A percentile compares a stretch with the other conserved stretches of the same genome.
Conservation (phyloP, 2,797 vertebrate genomes). For the Cirrhinus mrigala region DNA sequence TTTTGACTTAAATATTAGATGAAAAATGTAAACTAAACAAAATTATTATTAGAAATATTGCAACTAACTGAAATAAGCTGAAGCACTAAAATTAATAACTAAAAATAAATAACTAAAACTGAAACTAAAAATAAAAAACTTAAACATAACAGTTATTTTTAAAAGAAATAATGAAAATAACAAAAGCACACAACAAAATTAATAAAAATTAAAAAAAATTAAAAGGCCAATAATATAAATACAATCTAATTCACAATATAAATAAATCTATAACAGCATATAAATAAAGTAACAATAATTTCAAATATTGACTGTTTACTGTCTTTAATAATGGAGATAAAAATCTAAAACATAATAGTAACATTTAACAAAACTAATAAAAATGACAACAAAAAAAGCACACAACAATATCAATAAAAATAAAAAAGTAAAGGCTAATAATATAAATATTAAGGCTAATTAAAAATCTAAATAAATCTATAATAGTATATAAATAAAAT, state of each 20-base stretch:
- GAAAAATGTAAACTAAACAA: background rate
- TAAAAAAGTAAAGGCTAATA: background rate
- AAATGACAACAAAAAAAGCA: background rate
- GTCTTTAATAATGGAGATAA: background rate
- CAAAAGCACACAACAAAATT: background rate
- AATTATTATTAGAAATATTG: background rate
- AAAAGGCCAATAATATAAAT: background rate
- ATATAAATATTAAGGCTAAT: background rate
- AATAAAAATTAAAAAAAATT: background rate
- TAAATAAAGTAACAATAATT: background rate
- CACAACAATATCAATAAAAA: background rate
- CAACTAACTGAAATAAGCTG: background rate
- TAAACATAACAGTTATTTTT: background rate
- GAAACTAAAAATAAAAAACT: background rate
- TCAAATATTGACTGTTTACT: background rate
- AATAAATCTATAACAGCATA: background rate
- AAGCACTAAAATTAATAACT: background rate
- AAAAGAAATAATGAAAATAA: background rate
- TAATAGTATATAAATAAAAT: no score
- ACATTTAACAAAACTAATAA: background rate
- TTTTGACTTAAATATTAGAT: background rate
- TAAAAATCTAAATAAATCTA: background rate
- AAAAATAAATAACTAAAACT: background rate
- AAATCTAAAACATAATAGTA: background rate
- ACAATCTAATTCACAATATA: background rate